Evolutionary conservation across 2,113 vertebrate species (phyloP).

Genomic region (Microcebus jonahi): DNA sequence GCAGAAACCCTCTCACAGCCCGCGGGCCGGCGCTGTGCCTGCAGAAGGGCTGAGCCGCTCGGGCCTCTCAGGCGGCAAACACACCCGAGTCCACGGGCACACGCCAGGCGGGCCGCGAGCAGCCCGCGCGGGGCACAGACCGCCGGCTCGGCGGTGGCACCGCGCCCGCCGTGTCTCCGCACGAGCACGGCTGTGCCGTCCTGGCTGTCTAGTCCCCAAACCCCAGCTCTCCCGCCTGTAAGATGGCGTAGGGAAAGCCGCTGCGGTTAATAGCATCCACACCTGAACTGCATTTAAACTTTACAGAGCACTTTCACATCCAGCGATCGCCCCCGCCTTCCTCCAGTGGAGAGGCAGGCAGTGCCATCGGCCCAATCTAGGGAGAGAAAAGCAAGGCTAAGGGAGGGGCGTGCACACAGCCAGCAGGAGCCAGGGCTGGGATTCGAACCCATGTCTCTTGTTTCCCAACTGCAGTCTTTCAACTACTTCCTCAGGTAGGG

Average conservation of each 20-base stretch:
- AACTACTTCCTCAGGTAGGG: background rate
- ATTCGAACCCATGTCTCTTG: background rate
- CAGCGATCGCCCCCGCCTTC: background rate
- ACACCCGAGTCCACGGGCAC: background rate
- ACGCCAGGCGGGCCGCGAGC: background rate
- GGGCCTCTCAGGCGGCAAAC: background rate
- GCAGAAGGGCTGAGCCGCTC: background rate
- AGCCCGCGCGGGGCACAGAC: background rate
- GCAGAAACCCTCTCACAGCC: conserved; percentile 59
- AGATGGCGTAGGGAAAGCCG: background rate
- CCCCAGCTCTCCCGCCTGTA: background rate
- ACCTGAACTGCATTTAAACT: background rate
- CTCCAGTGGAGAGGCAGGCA: background rate
- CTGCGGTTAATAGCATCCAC: background rate
- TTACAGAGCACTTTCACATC: background rate
- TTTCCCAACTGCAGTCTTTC: background rate
- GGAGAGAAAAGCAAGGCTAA: background rate
- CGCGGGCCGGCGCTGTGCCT: background rate
- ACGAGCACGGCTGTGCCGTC: background rate
- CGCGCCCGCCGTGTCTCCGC: background rate
- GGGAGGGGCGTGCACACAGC: background rate
- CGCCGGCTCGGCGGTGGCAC: background rate
- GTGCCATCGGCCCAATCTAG: background rate
- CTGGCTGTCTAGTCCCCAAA: background rate
- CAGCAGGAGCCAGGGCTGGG: background rate